Conservation (phyloP, 2,888 invertebrate genomes). For the Ophion ellenae region DNA sequence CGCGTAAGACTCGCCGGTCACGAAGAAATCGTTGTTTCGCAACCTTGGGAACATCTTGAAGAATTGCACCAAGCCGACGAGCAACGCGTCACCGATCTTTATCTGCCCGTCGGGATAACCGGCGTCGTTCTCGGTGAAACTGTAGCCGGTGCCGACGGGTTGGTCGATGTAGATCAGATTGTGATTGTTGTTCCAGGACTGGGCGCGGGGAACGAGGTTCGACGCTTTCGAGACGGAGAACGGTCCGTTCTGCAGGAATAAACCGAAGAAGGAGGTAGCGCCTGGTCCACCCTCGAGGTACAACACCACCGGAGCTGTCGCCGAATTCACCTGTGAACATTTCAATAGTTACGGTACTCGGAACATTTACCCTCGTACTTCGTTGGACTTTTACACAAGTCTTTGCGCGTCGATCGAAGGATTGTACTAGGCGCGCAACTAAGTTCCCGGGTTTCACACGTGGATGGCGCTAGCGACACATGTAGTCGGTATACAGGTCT, state of each 20-base stretch:
- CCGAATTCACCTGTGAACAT: constrained; percentile 81
- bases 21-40: constrained; percentile 91
- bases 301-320: constrained; percentile 89
- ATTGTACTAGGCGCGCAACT: too few relatives aligned
- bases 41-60: constrained; percentile 92
- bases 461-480: too few relatives aligned
- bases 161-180: constrained; percentile 95
- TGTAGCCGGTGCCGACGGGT: constrained; percentile 96
- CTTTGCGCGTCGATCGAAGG: too few relatives aligned
- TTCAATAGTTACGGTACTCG: background rate
- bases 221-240: constrained; percentile 84
- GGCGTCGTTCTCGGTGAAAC: constrained; percentile 90
- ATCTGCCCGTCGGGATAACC: constrained; percentile 93
- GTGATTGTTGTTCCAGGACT: constrained; percentile 92
- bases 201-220: constrained; percentile 87
- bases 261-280: constrained; percentile 90
- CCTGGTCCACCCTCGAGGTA: constrained; percentile 96
- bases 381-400: too few relatives aligned
- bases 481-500: too few relatives aligned
- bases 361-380: too few relatives aligned
- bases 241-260: constrained; percentile 94
- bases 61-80: constrained; percentile 91
- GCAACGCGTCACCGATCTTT: constrained; percentile 92
- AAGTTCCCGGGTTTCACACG: too few relatives aligned
- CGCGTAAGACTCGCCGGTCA: constrained; percentile 95